Evolutionary conservation across 2,113 vertebrate genomes (phyloP), one percentile per base, ranked within the genome.

Genomic region (Hemiscyllium ocellatum): DNA sequence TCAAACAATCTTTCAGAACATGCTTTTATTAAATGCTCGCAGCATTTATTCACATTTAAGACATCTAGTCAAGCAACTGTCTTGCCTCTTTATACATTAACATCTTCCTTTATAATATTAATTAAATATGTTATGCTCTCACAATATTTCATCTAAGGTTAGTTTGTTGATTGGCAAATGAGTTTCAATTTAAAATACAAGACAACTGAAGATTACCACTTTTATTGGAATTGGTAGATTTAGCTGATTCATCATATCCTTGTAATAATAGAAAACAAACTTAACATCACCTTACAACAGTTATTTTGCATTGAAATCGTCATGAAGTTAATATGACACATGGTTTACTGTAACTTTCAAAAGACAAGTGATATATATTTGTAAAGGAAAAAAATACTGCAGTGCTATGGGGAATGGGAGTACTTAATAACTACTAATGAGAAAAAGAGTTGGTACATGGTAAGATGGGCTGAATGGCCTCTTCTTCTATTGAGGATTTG

Each of bases 161-260:
- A 13, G 87, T 13, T 61, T 90, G 33, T 65, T 52, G 26, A 13
- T 61, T 61, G 87, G 47, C 87, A 90, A 89, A 90, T 29, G 87
- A 26, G 29, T 12, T 52, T 33, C 61, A 90, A 90, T 65, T 24
- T 52, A 61, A 90, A 90, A 61, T 61, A 90, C 52, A 52, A 52
- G 87, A 65, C 87, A 90, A 90, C 24, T 29, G 56, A 52, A 90
- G 87, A 90, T 90, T 90, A 90, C 87, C 87, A 90, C 61, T 61
- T 90, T 61, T 52, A 90, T 90, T 29, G 52, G 56, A 90, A 90
- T 33, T 52, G 61, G 52, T 22, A 61, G 87, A 4, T 61, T 90
- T 52, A 90, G 87, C 52, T 90, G 87, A 90, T 61, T 26, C 50
- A 90, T 90, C 87, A n/a, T 12, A 15, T 65, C 61, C 87, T 90